These are phyloP conservation scores for Scyliorhinus canicula DNA, from an alignment of 2,797 vertebrate genomes.

Conservation along the genomic window DNA sequence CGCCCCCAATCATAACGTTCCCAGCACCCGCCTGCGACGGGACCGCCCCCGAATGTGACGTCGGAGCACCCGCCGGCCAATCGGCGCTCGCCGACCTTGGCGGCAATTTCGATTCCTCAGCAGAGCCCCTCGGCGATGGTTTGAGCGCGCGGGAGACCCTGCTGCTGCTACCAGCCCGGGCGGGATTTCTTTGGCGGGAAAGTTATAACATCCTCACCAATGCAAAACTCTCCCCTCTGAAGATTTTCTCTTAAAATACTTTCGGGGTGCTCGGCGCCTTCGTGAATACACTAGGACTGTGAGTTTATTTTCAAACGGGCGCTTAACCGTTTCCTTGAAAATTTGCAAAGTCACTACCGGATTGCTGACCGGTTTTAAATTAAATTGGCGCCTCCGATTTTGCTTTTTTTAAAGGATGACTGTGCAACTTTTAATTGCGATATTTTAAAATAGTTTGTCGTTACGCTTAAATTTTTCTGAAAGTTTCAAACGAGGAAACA, in stretches of 20 bases:
- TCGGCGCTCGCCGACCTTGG: not conserved
- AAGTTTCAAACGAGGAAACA: not conserved
- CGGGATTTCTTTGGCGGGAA: not conserved
- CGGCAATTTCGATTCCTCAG: not conserved
- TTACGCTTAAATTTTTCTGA: not conserved
- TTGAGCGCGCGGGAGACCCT: not conserved
- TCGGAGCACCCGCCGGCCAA: not conserved
- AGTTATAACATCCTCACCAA: not conserved
- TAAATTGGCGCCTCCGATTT: not conserved
- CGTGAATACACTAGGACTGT: not conserved
- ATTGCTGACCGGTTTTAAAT: not conserved
- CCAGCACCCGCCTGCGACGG: not conserved
- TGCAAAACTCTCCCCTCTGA: not conserved
- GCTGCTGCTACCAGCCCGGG: too few species aligned
- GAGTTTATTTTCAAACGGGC: not conserved
- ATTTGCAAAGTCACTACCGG: conserved; percentile 8
- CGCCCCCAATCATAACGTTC: not conserved
- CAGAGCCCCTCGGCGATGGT: not conserved
- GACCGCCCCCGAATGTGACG: not conserved
- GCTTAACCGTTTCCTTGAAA: not conserved
- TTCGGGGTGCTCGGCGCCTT: not conserved
- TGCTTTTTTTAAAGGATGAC: not conserved
- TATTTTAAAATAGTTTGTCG: not conserved
- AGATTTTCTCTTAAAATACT: too few species aligned
- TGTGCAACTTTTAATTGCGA: not conserved